phyloP scores from a whole-genome alignment of 2,797 vertebrate genomes.

The Sardinella longiceps region DNA sequence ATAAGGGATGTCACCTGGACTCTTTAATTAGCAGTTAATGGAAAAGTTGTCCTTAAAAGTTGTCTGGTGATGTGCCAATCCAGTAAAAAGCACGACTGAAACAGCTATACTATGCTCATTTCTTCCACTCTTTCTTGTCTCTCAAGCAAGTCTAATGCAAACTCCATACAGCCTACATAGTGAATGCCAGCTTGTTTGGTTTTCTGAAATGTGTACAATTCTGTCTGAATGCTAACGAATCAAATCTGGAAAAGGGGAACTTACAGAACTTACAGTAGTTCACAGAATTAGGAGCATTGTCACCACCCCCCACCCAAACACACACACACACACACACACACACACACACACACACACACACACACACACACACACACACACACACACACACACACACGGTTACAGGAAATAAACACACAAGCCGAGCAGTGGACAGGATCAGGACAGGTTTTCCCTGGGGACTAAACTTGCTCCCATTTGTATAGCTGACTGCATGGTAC shows the following conservation, averaged over 20 bases:
- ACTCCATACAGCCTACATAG: not conserved
- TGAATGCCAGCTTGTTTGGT: not conserved
- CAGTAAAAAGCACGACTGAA: not conserved
- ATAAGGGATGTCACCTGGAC: not conserved
- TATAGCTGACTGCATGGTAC: conserved; percentile 67
- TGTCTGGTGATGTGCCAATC: not conserved
- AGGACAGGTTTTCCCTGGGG: not conserved
- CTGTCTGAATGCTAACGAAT: not conserved
- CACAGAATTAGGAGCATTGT: too few species aligned
- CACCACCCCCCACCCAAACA: too few species aligned
- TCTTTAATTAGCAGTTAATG: conserved; percentile 5
- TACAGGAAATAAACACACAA: too few species aligned
- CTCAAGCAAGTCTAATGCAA: not conserved
- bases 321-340: too few species aligned
- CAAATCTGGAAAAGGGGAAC: too few species aligned
- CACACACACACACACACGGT: too few species aligned
- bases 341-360: too few species aligned
- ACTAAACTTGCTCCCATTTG: conserved; percentile 36
- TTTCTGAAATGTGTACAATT: not conserved
- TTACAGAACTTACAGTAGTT: too few species aligned
- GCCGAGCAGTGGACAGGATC: too few species aligned
- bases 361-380: too few species aligned
- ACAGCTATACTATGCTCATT: not conserved
- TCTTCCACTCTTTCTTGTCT: too few species aligned
- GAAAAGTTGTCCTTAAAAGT: not conserved